Evolutionary conservation across 2,797 vertebrate species (phyloP).

Genomic region (Bradypodion ventrale): DNA sequence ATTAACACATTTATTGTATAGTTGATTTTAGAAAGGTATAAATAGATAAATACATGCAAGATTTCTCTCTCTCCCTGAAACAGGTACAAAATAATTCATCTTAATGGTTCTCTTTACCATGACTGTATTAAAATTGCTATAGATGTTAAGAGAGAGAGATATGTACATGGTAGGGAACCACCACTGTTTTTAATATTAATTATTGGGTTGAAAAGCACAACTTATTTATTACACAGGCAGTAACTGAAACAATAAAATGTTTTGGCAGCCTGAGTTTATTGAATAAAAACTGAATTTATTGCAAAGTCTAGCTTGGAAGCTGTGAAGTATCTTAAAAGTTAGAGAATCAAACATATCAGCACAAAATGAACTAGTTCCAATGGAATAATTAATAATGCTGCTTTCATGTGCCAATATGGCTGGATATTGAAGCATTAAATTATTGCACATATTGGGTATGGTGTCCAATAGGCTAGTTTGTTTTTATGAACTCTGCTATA

Average conservation of each 20-base stretch:
- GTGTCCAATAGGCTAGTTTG: background rate
- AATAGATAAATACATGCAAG: background rate
- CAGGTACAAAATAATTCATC: slow-evolving; percentile 17
- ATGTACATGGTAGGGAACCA: background rate
- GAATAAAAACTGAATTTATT: slow-evolving; percentile 41
- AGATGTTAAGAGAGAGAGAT: background rate
- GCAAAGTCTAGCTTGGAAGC: background rate
- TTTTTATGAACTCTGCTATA: background rate
- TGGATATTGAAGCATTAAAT: slow-evolving; percentile 16
- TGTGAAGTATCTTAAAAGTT: slow-evolving; percentile 16
- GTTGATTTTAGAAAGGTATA: background rate
- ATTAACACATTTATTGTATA: background rate
- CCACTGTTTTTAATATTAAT: slow-evolving; percentile 9
- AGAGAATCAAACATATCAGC: slow-evolving; percentile 22
- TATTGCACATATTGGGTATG: no score
- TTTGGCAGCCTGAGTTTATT: slow-evolving; percentile 15
- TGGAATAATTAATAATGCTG: slow-evolving; percentile 43
- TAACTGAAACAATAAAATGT: slow-evolving; percentile 37
- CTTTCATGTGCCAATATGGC: background rate
- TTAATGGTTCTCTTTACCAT: slow-evolving; percentile 20
- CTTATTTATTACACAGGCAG: background rate
- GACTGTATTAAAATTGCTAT: background rate
- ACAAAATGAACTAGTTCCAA: slow-evolving; percentile 38
- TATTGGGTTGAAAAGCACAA: slow-evolving; percentile 1
- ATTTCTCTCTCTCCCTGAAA: background rate